Percentiles rank a stretch among this genome's conserved stretches.
These are phyloP conservation scores for Hylaeus anthracinus DNA, from an alignment of 1,140 invertebrate genomes.

Conservation along the genomic window DNA sequence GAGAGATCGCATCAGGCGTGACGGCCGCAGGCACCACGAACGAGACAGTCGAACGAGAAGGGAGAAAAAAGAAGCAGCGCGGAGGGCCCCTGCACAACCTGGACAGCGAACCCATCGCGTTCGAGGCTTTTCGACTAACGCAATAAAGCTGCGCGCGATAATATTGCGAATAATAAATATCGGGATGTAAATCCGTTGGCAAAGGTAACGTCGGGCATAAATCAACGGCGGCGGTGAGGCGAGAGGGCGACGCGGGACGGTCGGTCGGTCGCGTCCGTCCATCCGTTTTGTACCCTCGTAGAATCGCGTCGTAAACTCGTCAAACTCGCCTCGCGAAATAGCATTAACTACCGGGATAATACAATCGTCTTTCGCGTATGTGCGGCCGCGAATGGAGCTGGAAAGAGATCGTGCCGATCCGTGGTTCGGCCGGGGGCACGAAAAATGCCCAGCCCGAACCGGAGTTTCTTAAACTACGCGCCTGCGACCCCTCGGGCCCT, in stretches of 20 bases:
- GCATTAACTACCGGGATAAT: constrained; percentile 80
- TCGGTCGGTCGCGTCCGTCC: constrained; percentile 47
- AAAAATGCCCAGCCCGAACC: constrained; percentile 17
- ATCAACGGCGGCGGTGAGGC: constrained; percentile 70
- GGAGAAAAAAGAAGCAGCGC: constrained; percentile 19
- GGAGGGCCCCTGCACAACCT: constrained; percentile 12
- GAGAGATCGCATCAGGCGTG: constrained; percentile 43
- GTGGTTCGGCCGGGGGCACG: not conserved
- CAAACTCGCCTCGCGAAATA: constrained; percentile 79
- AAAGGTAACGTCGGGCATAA: constrained; percentile 80
- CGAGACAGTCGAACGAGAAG: constrained; percentile 14
- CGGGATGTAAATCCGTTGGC: constrained; percentile 81
- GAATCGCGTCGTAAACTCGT: constrained; percentile 80
- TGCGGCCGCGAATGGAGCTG: constrained; percentile 37
- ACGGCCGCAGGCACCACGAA: constrained; percentile 50
- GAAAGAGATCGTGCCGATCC: constrained; percentile 43
- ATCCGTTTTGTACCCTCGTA: constrained; percentile 72
- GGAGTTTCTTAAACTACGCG: too few species aligned
- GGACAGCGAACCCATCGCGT: constrained; percentile 32
- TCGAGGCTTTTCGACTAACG: constrained; percentile 71
- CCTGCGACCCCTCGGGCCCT: too few species aligned
- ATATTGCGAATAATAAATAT: constrained; percentile 82
- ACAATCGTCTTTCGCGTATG: constrained; percentile 74
- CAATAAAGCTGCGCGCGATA: constrained; percentile 79
- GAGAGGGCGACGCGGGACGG: not conserved